Base-by-base conservation (phyloP, 2,113 vertebrate species). In the Pseudolaguvia tuberculata region DNA sequence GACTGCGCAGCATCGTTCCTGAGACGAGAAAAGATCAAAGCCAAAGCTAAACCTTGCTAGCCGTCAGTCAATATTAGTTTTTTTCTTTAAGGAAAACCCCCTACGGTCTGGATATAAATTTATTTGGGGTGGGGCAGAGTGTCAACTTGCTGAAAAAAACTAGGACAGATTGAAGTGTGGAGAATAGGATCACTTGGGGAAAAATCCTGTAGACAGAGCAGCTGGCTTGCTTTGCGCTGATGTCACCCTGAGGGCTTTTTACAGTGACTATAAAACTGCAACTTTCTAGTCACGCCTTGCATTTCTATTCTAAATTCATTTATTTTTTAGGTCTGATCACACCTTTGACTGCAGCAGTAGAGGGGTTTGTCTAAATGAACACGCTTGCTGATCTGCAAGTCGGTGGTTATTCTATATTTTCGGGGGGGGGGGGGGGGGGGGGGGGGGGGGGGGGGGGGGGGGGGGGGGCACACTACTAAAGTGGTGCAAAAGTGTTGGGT, bases 1-100 rank as follows among this genome's bases (percentile, higher is more conserved):
- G 97, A 99, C 86, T 98, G 96, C 6, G 94, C 94, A 4, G 92
- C 95, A 21, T 98, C 96, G 5, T 94, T 98, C 78, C 97, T 98
- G 86, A 45, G 58, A 84, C 81, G 79, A 20, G 73, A 75, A 52
- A 78, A 65, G 11, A 84, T 1, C 8, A 42, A 42, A 42, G 39
- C 6, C 3, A 9, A 42, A 42, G 7, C 7, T 3, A 35, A 35
- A 35, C 31, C 31, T 35, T 6, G 6, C 31, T 35, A 35, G 31
- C 31, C 6, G 6, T 4, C 3, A n/a, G n/a, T n/a, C n/a, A n/a
- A n/a, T n/a, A n/a, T n/a, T n/a, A n/a, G n/a, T n/a, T n/a, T n/a
- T n/a, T n/a, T n/a, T n/a, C n/a, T n/a, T n/a, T n/a, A n/a, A n/a
- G n/a, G n/a, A n/a, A n/a, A n/a, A n/a, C n/a, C n/a, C n/a, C n/a